Evolutionary conservation across 1,140 invertebrate genomes (phyloP).

Genomic region (Phenacoccus solenopsis): DNA sequence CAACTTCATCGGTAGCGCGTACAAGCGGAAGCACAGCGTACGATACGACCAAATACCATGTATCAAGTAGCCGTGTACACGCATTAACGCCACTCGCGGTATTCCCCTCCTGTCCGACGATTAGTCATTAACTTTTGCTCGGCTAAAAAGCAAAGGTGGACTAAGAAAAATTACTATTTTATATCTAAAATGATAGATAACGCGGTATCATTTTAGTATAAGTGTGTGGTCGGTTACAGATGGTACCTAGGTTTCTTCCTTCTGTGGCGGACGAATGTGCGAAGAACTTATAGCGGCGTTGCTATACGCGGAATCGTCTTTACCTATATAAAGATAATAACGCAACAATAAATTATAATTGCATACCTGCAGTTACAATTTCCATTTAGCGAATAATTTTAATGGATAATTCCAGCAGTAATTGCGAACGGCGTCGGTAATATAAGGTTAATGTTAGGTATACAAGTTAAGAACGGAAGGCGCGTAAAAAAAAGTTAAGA

Average conservation of each 20-base stretch:
- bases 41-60: too few relatives aligned
- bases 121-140: conserved; percentile 12
- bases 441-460: conserved; percentile 7
- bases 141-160: conserved; percentile 16
- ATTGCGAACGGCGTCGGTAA: conserved; percentile 12
- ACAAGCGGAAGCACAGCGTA: too few relatives aligned
- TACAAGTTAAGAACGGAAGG: not conserved
- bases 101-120: not conserved
- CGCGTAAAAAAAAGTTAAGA: conserved; percentile 1
- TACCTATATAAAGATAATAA: conserved; percentile 10
- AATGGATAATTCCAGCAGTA: conserved; percentile 17
- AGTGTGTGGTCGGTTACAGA: conserved; percentile 3
- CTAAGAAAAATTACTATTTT: conserved; percentile 14
- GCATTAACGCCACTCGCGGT: not conserved
- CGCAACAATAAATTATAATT: conserved; percentile 18
- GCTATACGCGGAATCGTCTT: not conserved
- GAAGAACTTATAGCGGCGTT: not conserved
- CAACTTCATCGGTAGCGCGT: too few relatives aligned
- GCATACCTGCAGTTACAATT: conserved; percentile 15
- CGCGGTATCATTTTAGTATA: conserved; percentile 5
- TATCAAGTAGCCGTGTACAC: not conserved
- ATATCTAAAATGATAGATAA: conserved; percentile 17
- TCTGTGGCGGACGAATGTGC: conserved; percentile 4
- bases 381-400: conserved; percentile 17
- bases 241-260: not conserved